Base-by-base conservation (phyloP, 2,113 vertebrate species). In the Colius striatus region DNA sequence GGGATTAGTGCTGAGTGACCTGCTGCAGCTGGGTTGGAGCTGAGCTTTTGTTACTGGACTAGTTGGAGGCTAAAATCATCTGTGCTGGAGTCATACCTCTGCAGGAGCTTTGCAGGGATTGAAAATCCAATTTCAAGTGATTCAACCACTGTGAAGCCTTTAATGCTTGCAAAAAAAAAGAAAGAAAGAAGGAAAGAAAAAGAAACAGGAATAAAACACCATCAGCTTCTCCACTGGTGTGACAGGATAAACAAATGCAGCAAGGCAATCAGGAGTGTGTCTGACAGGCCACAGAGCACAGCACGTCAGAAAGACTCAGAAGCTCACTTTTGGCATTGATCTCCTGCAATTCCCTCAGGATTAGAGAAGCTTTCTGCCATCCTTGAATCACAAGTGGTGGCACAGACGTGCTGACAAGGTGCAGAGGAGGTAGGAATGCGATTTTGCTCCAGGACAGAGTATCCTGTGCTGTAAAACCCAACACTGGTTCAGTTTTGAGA, bases 81-180 rank as follows among this genome's bases (percentile, higher is more conserved):
- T 29, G 65, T 38, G 54, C 71, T 29, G 15, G 71, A 85, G 75
- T 57, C 38, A n/a, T 16, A 78, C 43, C 60, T 91, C 75, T 63
- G 63, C 65, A 73, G 84, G 48, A 63, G 80, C 65, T 73, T 95
- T 77, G 70, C 43, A 73, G 61, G 61, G 88, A 82, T 20, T 58
- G 80, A 45, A 82, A 93, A 95, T 93, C 80, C 91, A 91, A 91
- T 95, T 91, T 86, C 34, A 63, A 50, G 80, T 82, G 63, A 51
- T 60, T 85, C 61, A 70, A 21, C 26, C n/a, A 26, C 66, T 17
- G 38, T 45, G 66, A 74, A 82, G 23, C 11, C 65, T 68, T 58
- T 85, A 89, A 85, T 78, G 80, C 71, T 68, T 41, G 26, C 88
- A 78, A 63, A 89, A 32, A 36, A 17, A 18, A n/a, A 36, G 15